phyloP scores from a whole-genome alignment of 2,797 vertebrate genomes.

The Margarornis squamiger region DNA sequence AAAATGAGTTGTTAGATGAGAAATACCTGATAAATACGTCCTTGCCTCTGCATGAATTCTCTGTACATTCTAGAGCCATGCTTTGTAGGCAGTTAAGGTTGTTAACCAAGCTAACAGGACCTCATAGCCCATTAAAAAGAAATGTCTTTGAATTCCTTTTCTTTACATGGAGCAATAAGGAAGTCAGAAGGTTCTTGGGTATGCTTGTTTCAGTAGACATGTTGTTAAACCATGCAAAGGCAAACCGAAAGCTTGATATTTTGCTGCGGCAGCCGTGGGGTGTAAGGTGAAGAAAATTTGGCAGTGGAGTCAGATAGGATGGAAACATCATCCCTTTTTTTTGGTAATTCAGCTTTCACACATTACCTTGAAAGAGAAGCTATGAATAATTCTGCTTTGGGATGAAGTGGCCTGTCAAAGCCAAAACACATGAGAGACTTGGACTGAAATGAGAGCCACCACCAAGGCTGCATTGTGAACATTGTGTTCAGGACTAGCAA shows the following conservation, averaged over 20 bases:
- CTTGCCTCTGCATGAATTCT: background rate
- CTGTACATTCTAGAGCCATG: background rate
- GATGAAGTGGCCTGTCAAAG: background rate
- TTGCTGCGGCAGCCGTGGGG: background rate
- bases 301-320: background rate
- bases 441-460: background rate
- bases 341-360: conserved; percentile 4
- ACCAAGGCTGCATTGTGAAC: background rate
- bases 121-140: background rate
- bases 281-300: background rate
- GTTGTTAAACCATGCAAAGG: background rate
- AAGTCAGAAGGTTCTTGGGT: background rate
- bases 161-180: background rate
- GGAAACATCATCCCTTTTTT: background rate
- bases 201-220: background rate
- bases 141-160: background rate
- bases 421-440: background rate
- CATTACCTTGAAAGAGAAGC: background rate
- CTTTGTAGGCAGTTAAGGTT: background rate
- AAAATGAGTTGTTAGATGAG: background rate
- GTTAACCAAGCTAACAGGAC: background rate
- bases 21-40: background rate
- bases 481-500: background rate
- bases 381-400: conserved; percentile 9
- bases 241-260: conserved; percentile 1